These are phyloP conservation scores for Lycodopsis pacificus DNA, from an alignment of 2,797 vertebrate species.

Conservation along the genomic window DNA sequence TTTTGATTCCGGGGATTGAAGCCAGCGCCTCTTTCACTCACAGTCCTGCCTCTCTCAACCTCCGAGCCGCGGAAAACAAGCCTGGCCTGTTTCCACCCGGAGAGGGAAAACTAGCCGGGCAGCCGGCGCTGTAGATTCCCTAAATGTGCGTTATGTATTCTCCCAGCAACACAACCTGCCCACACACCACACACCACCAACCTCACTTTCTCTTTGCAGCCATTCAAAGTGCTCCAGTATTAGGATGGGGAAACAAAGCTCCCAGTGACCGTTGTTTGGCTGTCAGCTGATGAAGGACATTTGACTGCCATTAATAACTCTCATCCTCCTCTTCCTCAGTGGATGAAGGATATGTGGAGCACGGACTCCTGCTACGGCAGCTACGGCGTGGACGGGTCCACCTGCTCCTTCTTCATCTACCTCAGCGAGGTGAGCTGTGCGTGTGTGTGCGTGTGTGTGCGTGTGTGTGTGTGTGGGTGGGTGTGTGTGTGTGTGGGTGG, in stretches of 20 bases:
- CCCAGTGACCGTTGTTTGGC: conserved; percentile 1
- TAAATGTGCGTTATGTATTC: conserved; percentile 11
- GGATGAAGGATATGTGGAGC: conserved; percentile 99
- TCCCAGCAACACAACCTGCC: not conserved
- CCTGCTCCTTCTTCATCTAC: conserved; percentile 99
- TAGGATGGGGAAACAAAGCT: not conserved
- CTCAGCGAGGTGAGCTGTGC: conserved; percentile 93
- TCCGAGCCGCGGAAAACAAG: conserved; percentile 8
- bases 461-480: not conserved
- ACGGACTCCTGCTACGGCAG: conserved; percentile 94
- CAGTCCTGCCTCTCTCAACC: not conserved
- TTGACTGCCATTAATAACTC: not conserved
- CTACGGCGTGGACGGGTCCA: conserved; percentile 98
- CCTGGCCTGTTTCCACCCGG: not conserved
- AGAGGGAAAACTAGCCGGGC: not conserved
- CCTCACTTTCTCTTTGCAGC: not conserved
- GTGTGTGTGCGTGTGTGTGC: not conserved
- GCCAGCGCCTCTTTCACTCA: not conserved
- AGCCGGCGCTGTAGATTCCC: not conserved
- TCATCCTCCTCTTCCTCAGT: conserved; percentile 80
- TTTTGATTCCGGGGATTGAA: conserved; percentile 17
- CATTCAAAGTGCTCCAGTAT: conserved; percentile 5
- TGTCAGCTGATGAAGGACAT: conserved; percentile 8
- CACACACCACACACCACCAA: not conserved
- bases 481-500: not conserved